These are phyloP conservation scores for Betta splendens DNA, from an alignment of 2,797 vertebrate genomes.

Conservation along the genomic window DNA sequence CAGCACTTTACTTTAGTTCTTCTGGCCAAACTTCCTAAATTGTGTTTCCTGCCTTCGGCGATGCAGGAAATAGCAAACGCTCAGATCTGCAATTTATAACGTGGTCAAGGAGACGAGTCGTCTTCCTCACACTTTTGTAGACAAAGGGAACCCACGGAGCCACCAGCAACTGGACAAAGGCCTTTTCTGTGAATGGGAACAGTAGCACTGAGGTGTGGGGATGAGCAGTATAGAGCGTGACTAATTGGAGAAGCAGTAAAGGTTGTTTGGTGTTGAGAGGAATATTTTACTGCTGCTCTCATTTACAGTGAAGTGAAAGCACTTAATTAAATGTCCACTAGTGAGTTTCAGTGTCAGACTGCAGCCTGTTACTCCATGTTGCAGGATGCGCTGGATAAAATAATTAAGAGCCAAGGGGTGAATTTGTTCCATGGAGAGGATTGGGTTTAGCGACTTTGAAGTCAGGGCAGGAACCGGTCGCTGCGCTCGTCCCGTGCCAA, in stretches of 20 bases:
- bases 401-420: conserved; percentile 12
- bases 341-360: not conserved
- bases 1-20: not conserved
- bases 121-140: conserved; percentile 49
- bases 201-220: conserved; percentile 49
- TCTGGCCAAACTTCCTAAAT: not conserved
- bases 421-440: not conserved
- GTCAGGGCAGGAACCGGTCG: conserved; percentile 33
- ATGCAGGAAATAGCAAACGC: not conserved
- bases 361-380: not conserved
- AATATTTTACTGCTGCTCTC: conserved; percentile 1
- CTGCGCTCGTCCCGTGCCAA: conserved; percentile 11
- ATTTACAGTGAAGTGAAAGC: not conserved
- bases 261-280: conserved; percentile 3
- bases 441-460: conserved; percentile 31
- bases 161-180: conserved; percentile 31
- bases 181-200: conserved; percentile 38
- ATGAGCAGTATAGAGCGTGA: conserved; percentile 18
- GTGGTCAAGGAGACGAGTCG: conserved; percentile 28
- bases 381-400: not conserved
- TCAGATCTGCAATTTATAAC: conserved; percentile 9
- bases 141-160: conserved; percentile 26
- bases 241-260: conserved; percentile 24
- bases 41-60: not conserved
- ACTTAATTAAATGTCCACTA: not conserved